Conservation (phyloP, 1,140 invertebrate species). For the Zaprionus ornatus region DNA sequence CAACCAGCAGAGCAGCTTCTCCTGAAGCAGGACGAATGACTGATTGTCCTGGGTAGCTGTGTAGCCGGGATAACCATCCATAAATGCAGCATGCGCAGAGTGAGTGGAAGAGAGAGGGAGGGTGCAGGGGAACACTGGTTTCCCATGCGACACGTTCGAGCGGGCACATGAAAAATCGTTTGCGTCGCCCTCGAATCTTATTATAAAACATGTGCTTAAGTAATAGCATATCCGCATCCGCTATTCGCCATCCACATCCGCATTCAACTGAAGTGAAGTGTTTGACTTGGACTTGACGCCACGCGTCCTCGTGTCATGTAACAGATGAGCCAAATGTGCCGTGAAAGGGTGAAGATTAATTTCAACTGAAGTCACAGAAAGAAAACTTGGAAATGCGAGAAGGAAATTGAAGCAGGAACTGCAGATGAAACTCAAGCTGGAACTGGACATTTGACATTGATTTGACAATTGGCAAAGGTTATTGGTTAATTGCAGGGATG, state of each 20-base stretch:
- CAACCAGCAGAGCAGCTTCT: neutral
- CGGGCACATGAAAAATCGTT: conserved; percentile 51
- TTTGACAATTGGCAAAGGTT: neutral
- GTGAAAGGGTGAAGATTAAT: conserved; percentile 51
- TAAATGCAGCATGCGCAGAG: conserved; percentile 29
- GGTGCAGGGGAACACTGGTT: neutral
- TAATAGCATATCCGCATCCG: conserved; percentile 38
- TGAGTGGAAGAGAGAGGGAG: neutral
- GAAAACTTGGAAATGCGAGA: neutral
- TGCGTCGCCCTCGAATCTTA: conserved; percentile 44
- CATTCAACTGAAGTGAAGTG: conserved; percentile 23
- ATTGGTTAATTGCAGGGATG: neutral
- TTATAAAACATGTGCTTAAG: conserved; percentile 60
- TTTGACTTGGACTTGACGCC: conserved; percentile 29
- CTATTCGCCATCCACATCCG: neutral
- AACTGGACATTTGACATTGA: neutral
- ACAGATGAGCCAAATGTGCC: conserved; percentile 43
- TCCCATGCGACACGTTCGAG: conserved; percentile 41
- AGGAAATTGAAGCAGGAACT: neutral
- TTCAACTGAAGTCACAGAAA: neutral
- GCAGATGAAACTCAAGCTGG: neutral
- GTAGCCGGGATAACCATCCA: conserved; percentile 36
- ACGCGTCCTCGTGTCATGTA: conserved; percentile 36
- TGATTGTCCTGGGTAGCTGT: conserved; percentile 60
- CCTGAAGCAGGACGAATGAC: conserved; percentile 56